Base-by-base conservation (phyloP, 2,113 vertebrate species). In the Cochlearius cochlearius region DNA sequence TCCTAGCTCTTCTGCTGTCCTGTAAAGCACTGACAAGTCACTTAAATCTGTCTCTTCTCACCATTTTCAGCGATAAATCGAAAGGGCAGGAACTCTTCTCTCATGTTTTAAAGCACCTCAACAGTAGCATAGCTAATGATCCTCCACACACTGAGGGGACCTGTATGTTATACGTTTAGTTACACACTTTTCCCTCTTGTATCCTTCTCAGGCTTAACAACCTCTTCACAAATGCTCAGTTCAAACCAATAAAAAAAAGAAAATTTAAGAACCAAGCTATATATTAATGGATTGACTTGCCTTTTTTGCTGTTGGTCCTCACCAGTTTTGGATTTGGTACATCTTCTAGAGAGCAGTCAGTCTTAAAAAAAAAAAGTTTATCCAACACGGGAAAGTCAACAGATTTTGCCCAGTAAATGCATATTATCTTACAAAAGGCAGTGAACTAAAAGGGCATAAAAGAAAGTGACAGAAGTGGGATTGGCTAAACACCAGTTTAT, bases 281-380 rank as follows among this genome's bases (percentile, higher is more conserved):
- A 7, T 15, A 60, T 71, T 60, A 60, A 39, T 47, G 58, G 49
- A 58, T 26, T 71, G 34, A 78, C 95, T 91, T 89, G 94, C 97
- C 95, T 93, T 96, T 97, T 77, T 87, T 97, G 87, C 92, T 96
- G 81, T 92, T 96, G 13, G 73, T 97, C 56, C 56, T 96, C 80
- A 92, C 45, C 13, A 78, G 39, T 49, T 86, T 96, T n/a, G 89
- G 68, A 22, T 53, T 92, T 59, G 88, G 36, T 25, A 86, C 10
- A 3, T 92, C 89, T 91, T 68, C 96, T 49, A 86, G 32, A 30
- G 85, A 75, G 29, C 43, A 93, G 79, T 94, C 92, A 38, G 88
- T 85, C 98, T 98, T 20, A n/a, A 90, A 39, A 26, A 34, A 59
- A 74, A 53, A 38, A 60, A 5, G 8, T 81, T 88, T 67, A 88